phyloP scores from a whole-genome alignment of 2,888 invertebrate genomes.

The Dexiosoma caninum region DNA sequence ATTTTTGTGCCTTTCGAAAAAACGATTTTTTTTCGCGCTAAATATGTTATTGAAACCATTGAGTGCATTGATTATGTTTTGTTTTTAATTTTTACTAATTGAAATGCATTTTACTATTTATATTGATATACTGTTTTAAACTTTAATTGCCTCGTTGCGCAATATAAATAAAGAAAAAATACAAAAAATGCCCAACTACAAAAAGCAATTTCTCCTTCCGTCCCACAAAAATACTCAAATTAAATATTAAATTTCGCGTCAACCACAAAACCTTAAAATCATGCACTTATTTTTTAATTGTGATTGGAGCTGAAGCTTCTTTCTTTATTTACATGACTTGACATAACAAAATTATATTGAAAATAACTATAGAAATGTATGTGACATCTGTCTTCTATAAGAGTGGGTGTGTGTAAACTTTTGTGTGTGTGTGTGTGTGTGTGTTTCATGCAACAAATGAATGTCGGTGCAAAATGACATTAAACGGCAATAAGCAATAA shows the following conservation, averaged over 20 bases:
- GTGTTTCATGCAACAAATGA: neutral
- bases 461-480: constrained; percentile 40
- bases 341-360: constrained; percentile 20
- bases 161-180: too few relatives aligned
- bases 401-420: neutral
- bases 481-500: constrained; percentile 52
- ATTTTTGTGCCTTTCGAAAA: too few relatives aligned
- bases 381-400: too few relatives aligned
- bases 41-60: too few relatives aligned
- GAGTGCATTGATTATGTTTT: too few relatives aligned
- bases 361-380: constrained; percentile 38
- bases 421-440: neutral
- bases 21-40: too few relatives aligned
- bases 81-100: too few relatives aligned
- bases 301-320: neutral
- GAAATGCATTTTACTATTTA: too few relatives aligned
- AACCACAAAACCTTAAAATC: constrained; percentile 33
- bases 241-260: too few relatives aligned
- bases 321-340: neutral
- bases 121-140: too few relatives aligned
- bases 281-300: neutral
- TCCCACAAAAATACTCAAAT: too few relatives aligned
- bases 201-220: constrained; percentile 30
- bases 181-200: neutral
- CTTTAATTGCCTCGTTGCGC: too few relatives aligned